A percentile compares a stretch with the other conserved stretches of the same genome.
phyloP scores from a whole-genome alignment of 2,888 invertebrate species.

The Hypolimnas misippus region DNA sequence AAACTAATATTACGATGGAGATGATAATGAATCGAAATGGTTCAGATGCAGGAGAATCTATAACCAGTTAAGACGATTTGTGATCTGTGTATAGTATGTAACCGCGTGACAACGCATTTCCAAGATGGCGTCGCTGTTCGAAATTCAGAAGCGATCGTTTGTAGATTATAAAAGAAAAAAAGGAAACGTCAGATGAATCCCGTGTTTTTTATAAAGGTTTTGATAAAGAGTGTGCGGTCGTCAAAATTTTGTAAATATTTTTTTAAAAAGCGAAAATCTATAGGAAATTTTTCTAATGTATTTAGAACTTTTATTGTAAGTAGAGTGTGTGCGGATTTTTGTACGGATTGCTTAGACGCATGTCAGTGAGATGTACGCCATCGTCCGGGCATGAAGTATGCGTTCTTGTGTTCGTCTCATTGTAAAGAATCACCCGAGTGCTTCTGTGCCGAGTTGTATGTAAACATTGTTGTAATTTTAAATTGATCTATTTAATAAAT shows the following conservation, averaged over 20 bases:
- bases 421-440: constrained; percentile 23
- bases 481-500: constrained; percentile 38
- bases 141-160: constrained; percentile 8
- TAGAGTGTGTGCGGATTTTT: constrained; percentile 34
- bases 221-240: constrained; percentile 27
- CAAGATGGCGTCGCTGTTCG: constrained; percentile 10
- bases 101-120: constrained; percentile 2
- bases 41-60: background rate
- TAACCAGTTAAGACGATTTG: constrained; percentile 2
- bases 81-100: constrained; percentile 9
- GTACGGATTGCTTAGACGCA: constrained; percentile 21
- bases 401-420: constrained; percentile 15
- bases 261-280: constrained; percentile 53
- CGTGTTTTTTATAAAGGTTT: constrained; percentile 8
- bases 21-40: background rate
- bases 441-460: constrained; percentile 28
- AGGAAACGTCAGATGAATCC: background rate
- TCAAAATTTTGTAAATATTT: constrained; percentile 70
- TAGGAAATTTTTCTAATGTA: constrained; percentile 57
- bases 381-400: background rate
- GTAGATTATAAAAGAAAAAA: background rate
- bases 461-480: constrained; percentile 39
- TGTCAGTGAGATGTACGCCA: background rate
- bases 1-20: background rate
- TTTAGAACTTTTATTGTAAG: constrained; percentile 53